These are phyloP conservation scores for Cataglyphis cursor DNA, from an alignment of 2,888 invertebrate genomes.

Conservation along the genomic window DNA sequence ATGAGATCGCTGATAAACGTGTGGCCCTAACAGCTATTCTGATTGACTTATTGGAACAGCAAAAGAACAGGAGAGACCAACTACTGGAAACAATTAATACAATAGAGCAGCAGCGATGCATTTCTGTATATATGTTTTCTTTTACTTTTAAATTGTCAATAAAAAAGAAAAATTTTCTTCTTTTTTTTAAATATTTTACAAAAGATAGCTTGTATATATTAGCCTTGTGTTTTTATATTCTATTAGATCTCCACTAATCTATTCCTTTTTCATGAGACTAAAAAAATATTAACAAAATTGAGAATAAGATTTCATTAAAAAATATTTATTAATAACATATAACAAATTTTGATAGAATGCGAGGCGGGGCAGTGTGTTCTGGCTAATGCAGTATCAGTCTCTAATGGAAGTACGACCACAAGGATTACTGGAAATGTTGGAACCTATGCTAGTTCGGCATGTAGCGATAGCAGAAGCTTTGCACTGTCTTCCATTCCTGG, in stretches of 20 bases:
- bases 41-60: slow-evolving; percentile 91
- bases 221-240: background rate
- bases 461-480: slow-evolving; percentile 91
- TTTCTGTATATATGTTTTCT: slow-evolving; percentile 78
- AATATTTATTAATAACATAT: background rate
- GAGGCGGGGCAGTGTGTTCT: slow-evolving; percentile 88
- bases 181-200: slow-evolving; percentile 50
- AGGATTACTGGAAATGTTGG: slow-evolving; percentile 89
- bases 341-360: slow-evolving; percentile 65
- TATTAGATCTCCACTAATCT: background rate
- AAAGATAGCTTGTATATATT: background rate
- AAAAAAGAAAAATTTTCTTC: slow-evolving; percentile 1
- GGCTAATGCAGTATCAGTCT: slow-evolving; percentile 94
- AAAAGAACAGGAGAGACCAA: slow-evolving; percentile 90
- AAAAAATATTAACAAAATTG: background rate
- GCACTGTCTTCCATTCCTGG: slow-evolving; percentile 92
- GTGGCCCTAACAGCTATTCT: slow-evolving; percentile 90
- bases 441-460: slow-evolving; percentile 90
- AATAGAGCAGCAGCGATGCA: slow-evolving; percentile 89
- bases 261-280: background rate
- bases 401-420: slow-evolving; percentile 92
- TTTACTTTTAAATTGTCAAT: slow-evolving; percentile 12
- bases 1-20: slow-evolving; percentile 91
- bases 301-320: background rate
- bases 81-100: slow-evolving; percentile 90